Evolutionary conservation across 2,113 vertebrate species (phyloP).

Genomic region (Caranx melampygus): DNA sequence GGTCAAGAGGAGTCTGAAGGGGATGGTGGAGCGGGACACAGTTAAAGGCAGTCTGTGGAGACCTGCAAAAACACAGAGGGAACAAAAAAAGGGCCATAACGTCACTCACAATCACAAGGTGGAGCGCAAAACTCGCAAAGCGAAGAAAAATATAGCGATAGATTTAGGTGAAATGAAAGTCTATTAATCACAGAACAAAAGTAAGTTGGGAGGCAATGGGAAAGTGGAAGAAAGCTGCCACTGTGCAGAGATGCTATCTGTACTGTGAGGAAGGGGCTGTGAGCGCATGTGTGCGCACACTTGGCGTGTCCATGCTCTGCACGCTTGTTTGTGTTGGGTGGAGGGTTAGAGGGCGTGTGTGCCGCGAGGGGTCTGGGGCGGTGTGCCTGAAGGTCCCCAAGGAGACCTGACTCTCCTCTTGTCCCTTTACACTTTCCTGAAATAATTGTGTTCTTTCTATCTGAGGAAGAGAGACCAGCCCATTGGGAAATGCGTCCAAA

Average conservation of each 20-base stretch:
- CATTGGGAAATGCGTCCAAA: slow-evolving; percentile 78
- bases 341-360: slow-evolving; percentile 71
- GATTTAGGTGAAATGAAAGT: slow-evolving; percentile 53
- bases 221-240: slow-evolving; percentile 64
- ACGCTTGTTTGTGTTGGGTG: slow-evolving; percentile 81
- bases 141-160: slow-evolving; percentile 39
- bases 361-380: slow-evolving; percentile 61
- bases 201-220: slow-evolving; percentile 60
- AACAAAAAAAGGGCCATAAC: slow-evolving; percentile 10
- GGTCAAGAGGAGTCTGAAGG: slow-evolving; percentile 83
- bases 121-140: slow-evolving; percentile 24
- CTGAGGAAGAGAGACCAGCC: slow-evolving; percentile 86
- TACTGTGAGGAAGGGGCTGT: slow-evolving; percentile 68
- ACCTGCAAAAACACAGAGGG: slow-evolving; percentile 76
- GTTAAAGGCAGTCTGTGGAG: slow-evolving; percentile 91
- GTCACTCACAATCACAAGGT: slow-evolving; percentile 40
- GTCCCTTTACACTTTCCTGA: slow-evolving; percentile 83
- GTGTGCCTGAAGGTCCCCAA: slow-evolving; percentile 72
- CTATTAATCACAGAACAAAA: slow-evolving; percentile 75
- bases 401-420: slow-evolving; percentile 67
- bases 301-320: slow-evolving; percentile 54
- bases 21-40: slow-evolving; percentile 81
- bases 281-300: slow-evolving; percentile 54
- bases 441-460: slow-evolving; percentile 87
- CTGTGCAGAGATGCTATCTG: slow-evolving; percentile 76